Conservation (phyloP, 2,888 invertebrate genomes). For the Linnaemya tessellans region DNA sequence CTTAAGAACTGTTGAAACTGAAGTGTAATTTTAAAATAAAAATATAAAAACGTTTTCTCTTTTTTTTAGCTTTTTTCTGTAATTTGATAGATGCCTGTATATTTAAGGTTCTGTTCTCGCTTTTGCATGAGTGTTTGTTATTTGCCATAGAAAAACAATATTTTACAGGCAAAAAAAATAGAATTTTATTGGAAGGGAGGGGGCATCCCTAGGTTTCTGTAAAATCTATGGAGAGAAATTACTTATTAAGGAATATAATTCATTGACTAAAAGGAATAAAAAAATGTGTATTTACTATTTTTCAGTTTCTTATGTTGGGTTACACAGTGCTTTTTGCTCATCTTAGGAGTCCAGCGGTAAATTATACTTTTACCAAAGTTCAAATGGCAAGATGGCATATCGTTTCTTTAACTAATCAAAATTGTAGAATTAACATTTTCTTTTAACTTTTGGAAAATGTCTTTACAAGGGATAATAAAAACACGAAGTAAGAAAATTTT, state of each 20-base stretch:
- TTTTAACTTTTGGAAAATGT: too few relatives aligned
- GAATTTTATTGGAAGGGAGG: background rate
- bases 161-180: background rate
- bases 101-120: background rate
- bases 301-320: too few relatives aligned
- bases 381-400: too few relatives aligned
- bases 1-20: background rate
- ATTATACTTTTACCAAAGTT: too few relatives aligned
- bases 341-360: too few relatives aligned
- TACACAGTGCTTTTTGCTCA: too few relatives aligned
- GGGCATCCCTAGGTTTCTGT: background rate
- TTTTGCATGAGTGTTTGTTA: constrained; percentile 13
- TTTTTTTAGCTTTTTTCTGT: constrained; percentile 21
- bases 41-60: constrained; percentile 26
- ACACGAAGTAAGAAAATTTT: too few relatives aligned
- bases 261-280: background rate
- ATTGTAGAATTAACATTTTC: too few relatives aligned
- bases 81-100: constrained; percentile 36
- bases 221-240: background rate
- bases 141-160: constrained; percentile 17
- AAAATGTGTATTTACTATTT: too few relatives aligned
- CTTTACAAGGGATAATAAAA: too few relatives aligned
- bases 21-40: constrained; percentile 56
- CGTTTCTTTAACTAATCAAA: too few relatives aligned
- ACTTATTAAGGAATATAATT: background rate